Base-by-base conservation (phyloP, 2,797 vertebrate genomes). In the Gallirallus australis region DNA sequence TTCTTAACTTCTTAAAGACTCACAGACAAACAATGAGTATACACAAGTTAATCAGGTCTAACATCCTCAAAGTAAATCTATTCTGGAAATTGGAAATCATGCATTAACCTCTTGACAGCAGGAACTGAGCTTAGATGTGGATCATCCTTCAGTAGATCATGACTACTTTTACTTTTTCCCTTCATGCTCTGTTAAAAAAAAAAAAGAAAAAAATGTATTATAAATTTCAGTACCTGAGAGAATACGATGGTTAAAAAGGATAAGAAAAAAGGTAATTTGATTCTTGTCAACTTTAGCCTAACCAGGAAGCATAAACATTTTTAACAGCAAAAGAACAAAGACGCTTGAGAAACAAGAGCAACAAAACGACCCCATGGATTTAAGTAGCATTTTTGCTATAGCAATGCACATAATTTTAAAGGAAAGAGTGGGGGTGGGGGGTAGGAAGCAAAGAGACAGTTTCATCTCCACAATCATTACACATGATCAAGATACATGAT, bases 151-250 rank as follows among this genome's bases (percentile, higher is more conserved):
- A 99, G 97, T 17, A 99, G 98, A 97, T 99, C 99, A 65, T 99
- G 99, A 95, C 99, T 99, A 95, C 99, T 99, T 98, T 99, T 99
- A 98, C 99, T 99, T 98, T 98, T 99, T 33, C 99, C 99, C 91
- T 99, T 99, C 96, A 99, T 98, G 40, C 98, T 99, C 99, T 99
- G 95, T 94, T 48, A 86, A 69, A 94, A 89, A 19, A 68, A 42
- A 83, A 57, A 31, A 15, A 37, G 11, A 11, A 86, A 97, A 98
- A 86, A 97, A 98, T 35, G 1, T 47, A 45, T 75, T 85, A 89
- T 3, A 80, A 5, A 73, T 35, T 40, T 69, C 35, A 77, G 6
- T 27, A 11, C 64, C 63, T 63, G 27, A 39, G n/a, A 57, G 6
- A 70, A 20, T 3, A 53, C 19, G 18, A 52, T 3, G 18, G 21